Evolutionary conservation across 64 coral and sea anemone species (phyloP).

Genomic region (Dendrophyllia cribrosa): DNA sequence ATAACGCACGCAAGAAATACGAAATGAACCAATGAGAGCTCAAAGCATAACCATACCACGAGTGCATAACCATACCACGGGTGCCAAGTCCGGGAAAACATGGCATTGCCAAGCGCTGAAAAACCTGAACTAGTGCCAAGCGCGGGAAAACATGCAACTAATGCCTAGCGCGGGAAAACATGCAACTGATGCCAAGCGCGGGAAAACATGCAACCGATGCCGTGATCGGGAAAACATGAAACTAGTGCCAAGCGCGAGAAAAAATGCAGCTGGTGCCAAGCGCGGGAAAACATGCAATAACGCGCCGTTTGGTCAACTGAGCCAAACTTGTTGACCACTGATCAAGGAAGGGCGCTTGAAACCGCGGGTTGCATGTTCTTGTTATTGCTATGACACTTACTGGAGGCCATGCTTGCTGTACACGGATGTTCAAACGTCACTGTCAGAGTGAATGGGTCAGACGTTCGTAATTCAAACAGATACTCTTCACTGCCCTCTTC

Average conservation of each 20-base stretch:
- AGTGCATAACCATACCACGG: too few relatives aligned
- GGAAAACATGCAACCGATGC: not conserved
- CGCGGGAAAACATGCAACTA: not conserved
- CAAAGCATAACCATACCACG: not conserved
- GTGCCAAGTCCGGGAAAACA: too few relatives aligned
- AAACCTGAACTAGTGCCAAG: not conserved
- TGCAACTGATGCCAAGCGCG: not conserved
- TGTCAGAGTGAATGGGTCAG: slow-evolving; percentile 84
- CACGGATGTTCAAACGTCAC: slow-evolving; percentile 92
- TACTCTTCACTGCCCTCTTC: slow-evolving; percentile 43
- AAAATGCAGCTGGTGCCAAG: too few relatives aligned
- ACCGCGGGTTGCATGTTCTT: not conserved
- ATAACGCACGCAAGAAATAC: too few relatives aligned
- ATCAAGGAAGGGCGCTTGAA: too few relatives aligned
- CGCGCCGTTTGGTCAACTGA: too few relatives aligned
- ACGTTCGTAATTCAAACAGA: slow-evolving; percentile 78
- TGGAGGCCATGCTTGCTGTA: slow-evolving; percentile 84
- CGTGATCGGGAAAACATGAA: too few relatives aligned
- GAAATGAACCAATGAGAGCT: not conserved
- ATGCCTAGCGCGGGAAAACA: too few relatives aligned
- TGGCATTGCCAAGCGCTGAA: not conserved
- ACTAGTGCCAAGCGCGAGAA: too few relatives aligned
- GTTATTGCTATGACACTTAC: slow-evolving; percentile 36
- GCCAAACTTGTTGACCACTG: too few relatives aligned
- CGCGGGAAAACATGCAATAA: too few relatives aligned